Base-by-base conservation (phyloP, 2,888 invertebrate species). In the Eledone cirrhosa region DNA sequence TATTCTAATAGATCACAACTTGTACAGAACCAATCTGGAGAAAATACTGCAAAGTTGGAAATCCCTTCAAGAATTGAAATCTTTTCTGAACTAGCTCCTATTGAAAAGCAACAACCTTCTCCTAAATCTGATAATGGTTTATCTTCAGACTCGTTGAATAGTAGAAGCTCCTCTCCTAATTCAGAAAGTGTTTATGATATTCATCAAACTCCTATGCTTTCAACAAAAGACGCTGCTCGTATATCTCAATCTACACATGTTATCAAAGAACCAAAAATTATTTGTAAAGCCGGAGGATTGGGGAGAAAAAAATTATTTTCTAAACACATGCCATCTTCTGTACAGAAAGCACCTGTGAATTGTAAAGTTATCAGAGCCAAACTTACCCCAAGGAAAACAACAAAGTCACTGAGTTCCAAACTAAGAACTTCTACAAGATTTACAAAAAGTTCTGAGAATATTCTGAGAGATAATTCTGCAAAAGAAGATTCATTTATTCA, bases 241-340 rank as follows among this genome's bases (percentile, higher is more conserved):
- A 76, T 80, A 24, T 85, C 85, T 13, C 81, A 86, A 59, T 88
- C 88, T 41, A 88, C 88, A 0, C 87, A 87, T 78, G 80, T 86
- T 22, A 81, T 87, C 22, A 69, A 63, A 22, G 81, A 82, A 27
- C 83, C 83, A 24, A 80, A 78, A 63, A 67, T 81, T 47, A 48
- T 81, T 2, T 72, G 69, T n/a, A 77, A 78, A 19, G 65, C 74
- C 2, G n/a, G 59, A 47, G 59, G 75, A n/a, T 65, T 76, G 16
- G 77, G 29, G 41, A 77, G 72, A 1, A 78, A 77, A n/a, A 79
- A 83, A 65, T 80, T 86, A 2, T 84, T 84, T 69, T 67, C 79
- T 22, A 33, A 41, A 11, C 5, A 41, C 8, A 41, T 2, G 41
- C 41, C 41, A 41, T 2, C 3, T 41, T 2, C 41, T 41, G 41